Base-by-base conservation (phyloP, 2,888 invertebrate genomes). In the Macrostomum cliftonense region DNA sequence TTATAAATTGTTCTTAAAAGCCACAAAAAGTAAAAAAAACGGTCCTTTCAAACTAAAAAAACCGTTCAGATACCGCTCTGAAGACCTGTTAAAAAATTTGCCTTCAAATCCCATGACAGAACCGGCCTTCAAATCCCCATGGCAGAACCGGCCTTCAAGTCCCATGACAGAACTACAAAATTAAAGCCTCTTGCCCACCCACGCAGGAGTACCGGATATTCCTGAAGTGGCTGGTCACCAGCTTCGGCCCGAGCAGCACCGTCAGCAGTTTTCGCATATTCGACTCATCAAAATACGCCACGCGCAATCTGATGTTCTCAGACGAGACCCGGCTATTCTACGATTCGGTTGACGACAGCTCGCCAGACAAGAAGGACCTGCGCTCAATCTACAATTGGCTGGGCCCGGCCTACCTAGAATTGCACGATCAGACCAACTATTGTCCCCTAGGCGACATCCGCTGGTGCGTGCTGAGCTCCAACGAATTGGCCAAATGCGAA, bases 401-500 rank as follows among this genome's bases (percentile, higher is more conserved):
- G 11, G 43, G 28, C 20, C 43, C n/a, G n/a, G 28, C 28, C 28
- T 28, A 28, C 28, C 28, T 28, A 7, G 28, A 28, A 9, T 9
- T 28, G 28, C 28, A 28, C 28, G 28, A 28, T 9, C 40, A 40
- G 16, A 40, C 16, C 12, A 64, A 63, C 48, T 55, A 54, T 54
- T 93, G 91, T 64, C 85, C 89, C 0, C 79, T 89, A 9, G 76
- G 78, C 43, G 74, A 78, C n/a, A 84, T 88, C 73, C 79, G 80
- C 0, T 68, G 91, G 17, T 93, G 93, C 63, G 83, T 93, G 19
- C 86, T 88, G 0, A 91, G 91, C 0, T 81, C 83, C 50, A 77
- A 79, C 0, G 93, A 93, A 69, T 77, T 83, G 73, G 80, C 80
- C 49, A 93, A 93, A 71, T 93, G 93, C 65, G 82, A 36, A 21